These are phyloP conservation scores for Drosophila recens DNA, from an alignment of 2,888 invertebrate species.

Conservation along the genomic window DNA sequence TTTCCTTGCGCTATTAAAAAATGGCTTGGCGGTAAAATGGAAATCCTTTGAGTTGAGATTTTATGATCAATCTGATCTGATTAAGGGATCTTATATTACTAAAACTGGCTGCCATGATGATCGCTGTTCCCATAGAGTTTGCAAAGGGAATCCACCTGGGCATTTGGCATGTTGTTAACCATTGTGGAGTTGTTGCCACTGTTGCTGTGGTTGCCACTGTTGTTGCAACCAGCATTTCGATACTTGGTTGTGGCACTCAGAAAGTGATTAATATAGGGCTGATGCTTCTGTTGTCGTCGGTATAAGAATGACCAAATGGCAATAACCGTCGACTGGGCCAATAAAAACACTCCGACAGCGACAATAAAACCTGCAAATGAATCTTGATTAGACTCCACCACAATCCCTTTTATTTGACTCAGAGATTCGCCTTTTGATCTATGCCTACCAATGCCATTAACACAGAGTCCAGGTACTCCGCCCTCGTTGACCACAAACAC, in stretches of 20 bases:
- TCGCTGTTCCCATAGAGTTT: conserved; percentile 90
- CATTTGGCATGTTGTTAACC: conserved; percentile 86
- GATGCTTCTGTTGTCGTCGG: conserved; percentile 89
- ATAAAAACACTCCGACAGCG: conserved; percentile 93
- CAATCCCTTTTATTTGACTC: background rate
- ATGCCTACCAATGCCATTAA: conserved; percentile 84
- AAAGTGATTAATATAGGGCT: conserved; percentile 58
- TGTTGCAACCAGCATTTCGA: conserved; percentile 7
- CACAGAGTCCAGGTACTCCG: conserved; percentile 79
- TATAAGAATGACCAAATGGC: conserved; percentile 95
- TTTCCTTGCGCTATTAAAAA: conserved; percentile 4
- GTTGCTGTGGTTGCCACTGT: conserved; percentile 32
- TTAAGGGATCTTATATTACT: conserved; percentile 41
- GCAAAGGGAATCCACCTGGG: conserved; percentile 90
- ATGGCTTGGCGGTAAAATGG: conserved; percentile 31
- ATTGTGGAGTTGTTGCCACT: conserved; percentile 66
- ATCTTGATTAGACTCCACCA: conserved; percentile 15
- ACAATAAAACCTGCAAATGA: conserved; percentile 90
- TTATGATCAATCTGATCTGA: conserved; percentile 7
- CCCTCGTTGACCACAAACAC: conserved; percentile 87
- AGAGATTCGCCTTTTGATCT: background rate
- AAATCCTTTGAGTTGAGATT: conserved; percentile 14
- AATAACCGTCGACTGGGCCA: conserved; percentile 94
- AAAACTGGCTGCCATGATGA: conserved; percentile 81
- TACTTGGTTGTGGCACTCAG: conserved; percentile 62